Percentiles rank a stretch among this genome's conserved stretches.
Conservation (phyloP, 2,797 vertebrate species). For the Arnoldichthys spilopterus region DNA sequence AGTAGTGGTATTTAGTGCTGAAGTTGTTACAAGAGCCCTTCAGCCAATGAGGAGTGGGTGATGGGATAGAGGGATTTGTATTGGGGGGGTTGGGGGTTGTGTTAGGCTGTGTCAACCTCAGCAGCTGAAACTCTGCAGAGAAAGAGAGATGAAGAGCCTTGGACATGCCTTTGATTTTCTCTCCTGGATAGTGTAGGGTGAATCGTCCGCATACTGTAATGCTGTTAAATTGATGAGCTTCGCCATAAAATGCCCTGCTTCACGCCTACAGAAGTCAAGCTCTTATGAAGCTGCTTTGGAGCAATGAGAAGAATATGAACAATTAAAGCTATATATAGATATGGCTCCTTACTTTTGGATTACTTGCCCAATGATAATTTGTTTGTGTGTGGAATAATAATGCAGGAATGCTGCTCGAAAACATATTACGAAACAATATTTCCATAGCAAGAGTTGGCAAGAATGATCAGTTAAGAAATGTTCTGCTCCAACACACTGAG, state of each 20-base stretch:
- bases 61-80: neutral
- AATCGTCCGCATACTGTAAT: neutral
- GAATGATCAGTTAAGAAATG: neutral
- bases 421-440: neutral
- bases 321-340: conserved; percentile 35
- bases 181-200: conserved; percentile 20
- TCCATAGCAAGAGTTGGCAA: neutral
- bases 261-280: conserved; percentile 19
- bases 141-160: conserved; percentile 15
- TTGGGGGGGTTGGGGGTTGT: neutral
- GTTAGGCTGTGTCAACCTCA: conserved; percentile 30
- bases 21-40: conserved; percentile 62
- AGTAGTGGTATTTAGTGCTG: conserved; percentile 53
- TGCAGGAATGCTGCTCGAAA: neutral
- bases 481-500: neutral
- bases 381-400: neutral
- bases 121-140: conserved; percentile 25
- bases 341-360: neutral
- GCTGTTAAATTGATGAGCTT: conserved; percentile 27
- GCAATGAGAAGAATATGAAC: neutral
- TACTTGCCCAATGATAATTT: conserved; percentile 7
- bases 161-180: conserved; percentile 45
- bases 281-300: conserved; percentile 14
- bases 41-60: conserved; percentile 56
- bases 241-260: conserved; percentile 8